Evolutionary conservation across 2,888 invertebrate species (phyloP).

Genomic region (Chalcosyrphus nemorum): DNA sequence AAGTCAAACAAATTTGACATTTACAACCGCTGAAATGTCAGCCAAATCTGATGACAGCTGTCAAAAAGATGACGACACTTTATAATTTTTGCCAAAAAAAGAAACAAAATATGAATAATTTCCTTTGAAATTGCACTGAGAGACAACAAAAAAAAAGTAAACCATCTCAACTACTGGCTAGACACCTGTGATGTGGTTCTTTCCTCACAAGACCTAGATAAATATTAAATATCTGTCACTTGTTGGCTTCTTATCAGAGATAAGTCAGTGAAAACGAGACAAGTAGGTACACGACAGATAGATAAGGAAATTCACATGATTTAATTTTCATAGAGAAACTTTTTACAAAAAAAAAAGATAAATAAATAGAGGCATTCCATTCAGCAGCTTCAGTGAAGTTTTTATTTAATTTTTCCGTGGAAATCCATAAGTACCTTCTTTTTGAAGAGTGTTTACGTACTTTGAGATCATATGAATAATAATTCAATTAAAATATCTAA

Average conservation of each 20-base stretch:
- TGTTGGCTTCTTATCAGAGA: conserved; percentile 1
- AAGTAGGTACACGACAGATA: not conserved
- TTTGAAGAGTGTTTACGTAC: not conserved
- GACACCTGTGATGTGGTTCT: not conserved
- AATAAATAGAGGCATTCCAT: not conserved
- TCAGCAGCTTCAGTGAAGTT: not conserved
- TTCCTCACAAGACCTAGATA: not conserved
- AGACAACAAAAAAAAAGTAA: conserved; percentile 70
- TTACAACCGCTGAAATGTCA: not conserved
- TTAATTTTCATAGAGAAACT: not conserved
- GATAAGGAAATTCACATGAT: conserved; percentile 4
- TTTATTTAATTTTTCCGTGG: too few species aligned
- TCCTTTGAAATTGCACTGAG: conserved; percentile 56
- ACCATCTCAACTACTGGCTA: conserved; percentile 65
- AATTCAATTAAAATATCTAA: not conserved
- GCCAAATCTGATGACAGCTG: not conserved
- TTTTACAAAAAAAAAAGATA: not conserved
- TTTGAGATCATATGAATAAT: not conserved
- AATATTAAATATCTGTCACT: not conserved
- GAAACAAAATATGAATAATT: not conserved
- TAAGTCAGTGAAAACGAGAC: not conserved
- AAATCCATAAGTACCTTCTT: not conserved
- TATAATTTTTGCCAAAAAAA: not conserved
- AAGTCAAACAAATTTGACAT: not conserved
- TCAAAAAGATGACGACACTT: not conserved